phyloP scores from a whole-genome alignment of 2,888 invertebrate genomes.

The Andrena chrysosceles region DNA sequence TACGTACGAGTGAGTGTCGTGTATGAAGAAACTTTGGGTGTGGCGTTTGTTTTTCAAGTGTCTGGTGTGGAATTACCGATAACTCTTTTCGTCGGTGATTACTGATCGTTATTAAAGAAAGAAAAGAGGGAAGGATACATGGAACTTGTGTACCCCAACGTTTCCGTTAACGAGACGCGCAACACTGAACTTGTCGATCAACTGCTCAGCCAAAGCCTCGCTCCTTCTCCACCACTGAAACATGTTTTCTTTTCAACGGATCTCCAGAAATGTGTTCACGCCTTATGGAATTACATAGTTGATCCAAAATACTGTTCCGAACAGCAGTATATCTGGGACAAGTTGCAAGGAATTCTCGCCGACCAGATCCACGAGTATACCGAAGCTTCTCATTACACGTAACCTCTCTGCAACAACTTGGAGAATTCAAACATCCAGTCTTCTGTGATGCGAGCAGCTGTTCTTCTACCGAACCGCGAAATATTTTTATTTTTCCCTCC shows the following conservation, averaged over 20 bases:
- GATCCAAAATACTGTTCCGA: neutral
- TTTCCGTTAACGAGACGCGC: constrained; percentile 17
- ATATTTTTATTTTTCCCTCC: neutral
- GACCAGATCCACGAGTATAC: neutral
- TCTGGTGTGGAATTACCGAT: neutral
- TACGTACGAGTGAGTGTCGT: constrained; percentile 5
- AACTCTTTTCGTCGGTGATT: neutral
- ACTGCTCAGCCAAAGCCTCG: neutral
- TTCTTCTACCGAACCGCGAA: neutral
- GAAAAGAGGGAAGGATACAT: neutral
- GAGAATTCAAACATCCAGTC: neutral
- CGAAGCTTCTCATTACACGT: constrained; percentile 1
- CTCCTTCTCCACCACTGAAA: neutral
- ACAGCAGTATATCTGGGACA: neutral
- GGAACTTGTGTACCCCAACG: neutral
- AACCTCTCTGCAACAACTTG: neutral
- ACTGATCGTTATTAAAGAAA: neutral
- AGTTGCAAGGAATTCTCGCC: neutral
- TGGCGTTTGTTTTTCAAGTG: constrained; percentile 42
- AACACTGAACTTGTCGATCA: neutral
- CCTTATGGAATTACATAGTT: neutral
- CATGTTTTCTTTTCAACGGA: constrained; percentile 6
- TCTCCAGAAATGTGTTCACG: neutral
- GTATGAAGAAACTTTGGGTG: constrained; percentile 51
- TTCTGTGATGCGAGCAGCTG: neutral